Percentiles rank a stretch among this genome's conserved stretches.
These are phyloP conservation scores for Rotaria socialis DNA, from an alignment of 2,888 invertebrate species.

Conservation along the genomic window DNA sequence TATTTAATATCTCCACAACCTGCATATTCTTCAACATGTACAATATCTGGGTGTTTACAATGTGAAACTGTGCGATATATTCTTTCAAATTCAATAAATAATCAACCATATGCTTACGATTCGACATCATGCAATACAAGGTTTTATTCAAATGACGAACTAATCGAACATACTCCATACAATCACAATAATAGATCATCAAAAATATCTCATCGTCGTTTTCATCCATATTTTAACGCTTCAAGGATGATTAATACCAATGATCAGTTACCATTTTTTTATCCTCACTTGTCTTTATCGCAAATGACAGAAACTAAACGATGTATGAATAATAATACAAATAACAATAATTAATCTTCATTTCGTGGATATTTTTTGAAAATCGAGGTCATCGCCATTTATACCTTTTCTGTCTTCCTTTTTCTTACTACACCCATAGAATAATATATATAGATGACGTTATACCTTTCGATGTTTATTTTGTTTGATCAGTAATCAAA, in stretches of 20 bases:
- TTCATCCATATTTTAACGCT: constrained; percentile 82
- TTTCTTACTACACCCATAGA: not conserved
- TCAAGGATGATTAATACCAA: constrained; percentile 46
- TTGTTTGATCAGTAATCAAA: not conserved
- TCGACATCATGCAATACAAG: constrained; percentile 92
- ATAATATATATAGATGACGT: not conserved
- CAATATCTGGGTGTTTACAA: constrained; percentile 8
- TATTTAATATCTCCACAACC: constrained; percentile 14
- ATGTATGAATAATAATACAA: not conserved
- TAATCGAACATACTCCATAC: constrained; percentile 78
- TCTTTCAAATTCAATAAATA: not conserved
- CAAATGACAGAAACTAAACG: not conserved
- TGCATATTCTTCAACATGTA: constrained; percentile 31
- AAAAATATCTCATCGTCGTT: constrained; percentile 63
- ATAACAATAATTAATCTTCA: not conserved
- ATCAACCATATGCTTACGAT: constrained; percentile 70
- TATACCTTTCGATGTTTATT: not conserved
- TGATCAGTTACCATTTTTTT: constrained; percentile 9
- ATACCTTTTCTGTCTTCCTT: not conserved
- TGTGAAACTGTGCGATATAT: not conserved
- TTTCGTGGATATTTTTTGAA: not conserved
- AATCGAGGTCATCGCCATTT: not conserved
- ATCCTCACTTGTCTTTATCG: not conserved
- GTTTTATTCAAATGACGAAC: constrained; percentile 83
- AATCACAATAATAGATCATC: constrained; percentile 75